Evolutionary conservation across 2,113 vertebrate genomes (phyloP).

Genomic region (Eupsittula cactorum): DNA sequence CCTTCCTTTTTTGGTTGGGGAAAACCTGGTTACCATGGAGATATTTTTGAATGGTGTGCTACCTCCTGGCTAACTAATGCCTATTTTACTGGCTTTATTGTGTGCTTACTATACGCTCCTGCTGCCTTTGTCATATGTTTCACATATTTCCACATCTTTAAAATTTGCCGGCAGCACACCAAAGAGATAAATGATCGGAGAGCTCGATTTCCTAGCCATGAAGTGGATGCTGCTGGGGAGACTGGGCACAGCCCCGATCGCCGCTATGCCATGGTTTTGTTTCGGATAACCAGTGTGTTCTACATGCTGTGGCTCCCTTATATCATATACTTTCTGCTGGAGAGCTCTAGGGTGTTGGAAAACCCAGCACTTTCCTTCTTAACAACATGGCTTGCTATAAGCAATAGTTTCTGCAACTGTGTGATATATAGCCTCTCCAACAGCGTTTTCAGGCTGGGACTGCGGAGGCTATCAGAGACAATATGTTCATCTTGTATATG

Average conservation of each 20-base stretch:
- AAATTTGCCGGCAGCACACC: slow-evolving; percentile 98
- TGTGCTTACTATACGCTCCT: slow-evolving; percentile 95
- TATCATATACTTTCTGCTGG: slow-evolving; percentile 96
- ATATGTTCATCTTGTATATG: slow-evolving; percentile 87
- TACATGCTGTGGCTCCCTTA: slow-evolving; percentile 98
- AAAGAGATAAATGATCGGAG: slow-evolving; percentile 94
- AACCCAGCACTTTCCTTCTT: slow-evolving; percentile 93
- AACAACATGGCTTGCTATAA: slow-evolving; percentile 98
- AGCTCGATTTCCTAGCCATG: slow-evolving; percentile 93
- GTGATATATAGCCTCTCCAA: slow-evolving; percentile 99
- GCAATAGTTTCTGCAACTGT: slow-evolving; percentile 99
- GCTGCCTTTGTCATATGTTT: slow-evolving; percentile 96
- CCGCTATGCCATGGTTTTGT: slow-evolving; percentile 95
- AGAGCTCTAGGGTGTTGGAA: slow-evolving; percentile 92
- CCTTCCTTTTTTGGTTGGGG: slow-evolving; percentile 98
- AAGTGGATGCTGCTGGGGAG: slow-evolving; percentile 87
- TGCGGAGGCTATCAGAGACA: slow-evolving; percentile 92
- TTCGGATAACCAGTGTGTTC: slow-evolving; percentile 98
- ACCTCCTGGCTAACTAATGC: slow-evolving; percentile 95
- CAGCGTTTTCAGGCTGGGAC: slow-evolving; percentile 95
- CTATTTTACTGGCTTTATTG: slow-evolving; percentile 96
- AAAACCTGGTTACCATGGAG: slow-evolving; percentile 98
- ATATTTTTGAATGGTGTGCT: slow-evolving; percentile 98
- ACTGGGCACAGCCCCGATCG: slow-evolving; percentile 88
- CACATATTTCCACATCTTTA: slow-evolving; percentile 99